Conservation (phyloP, 2,113 vertebrate species). For the Apaloderma vittatum region DNA sequence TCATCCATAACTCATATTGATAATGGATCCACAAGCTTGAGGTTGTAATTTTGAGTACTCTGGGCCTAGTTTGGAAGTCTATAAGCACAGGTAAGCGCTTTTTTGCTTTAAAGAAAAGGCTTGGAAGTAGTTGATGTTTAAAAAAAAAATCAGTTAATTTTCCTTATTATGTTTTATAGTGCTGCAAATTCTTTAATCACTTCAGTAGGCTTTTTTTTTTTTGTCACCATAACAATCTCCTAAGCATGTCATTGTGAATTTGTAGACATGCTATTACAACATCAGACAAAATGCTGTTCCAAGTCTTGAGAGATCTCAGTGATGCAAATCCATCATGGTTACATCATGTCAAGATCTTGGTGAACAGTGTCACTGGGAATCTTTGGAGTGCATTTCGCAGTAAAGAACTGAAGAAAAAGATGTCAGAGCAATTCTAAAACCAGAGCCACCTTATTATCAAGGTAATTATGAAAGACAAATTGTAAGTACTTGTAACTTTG, state of each 20-base stretch:
- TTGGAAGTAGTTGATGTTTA: not conserved
- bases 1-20: not conserved
- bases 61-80: not conserved
- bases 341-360: slow-evolving; percentile 46
- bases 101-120: not conserved
- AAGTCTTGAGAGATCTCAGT: slow-evolving; percentile 40
- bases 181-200: not conserved
- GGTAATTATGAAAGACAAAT: slow-evolving; percentile 16
- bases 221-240: slow-evolving; percentile 5
- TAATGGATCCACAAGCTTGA: not conserved
- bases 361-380: slow-evolving; percentile 4
- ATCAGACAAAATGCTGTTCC: slow-evolving; percentile 43
- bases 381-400: not conserved
- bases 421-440: not conserved
- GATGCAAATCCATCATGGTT: slow-evolving; percentile 18
- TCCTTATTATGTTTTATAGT: not conserved
- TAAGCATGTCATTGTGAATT: slow-evolving; percentile 40
- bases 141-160: not conserved
- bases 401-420: not conserved
- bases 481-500: not conserved
- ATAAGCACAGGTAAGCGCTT: not conserved
- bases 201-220: not conserved
- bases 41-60: not conserved
- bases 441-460: slow-evolving; percentile 11
- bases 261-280: not conserved